Evolutionary conservation across 53 echinoderm and acorn worm genomes (phyloP).

Genomic region (Holothuria scabra): DNA sequence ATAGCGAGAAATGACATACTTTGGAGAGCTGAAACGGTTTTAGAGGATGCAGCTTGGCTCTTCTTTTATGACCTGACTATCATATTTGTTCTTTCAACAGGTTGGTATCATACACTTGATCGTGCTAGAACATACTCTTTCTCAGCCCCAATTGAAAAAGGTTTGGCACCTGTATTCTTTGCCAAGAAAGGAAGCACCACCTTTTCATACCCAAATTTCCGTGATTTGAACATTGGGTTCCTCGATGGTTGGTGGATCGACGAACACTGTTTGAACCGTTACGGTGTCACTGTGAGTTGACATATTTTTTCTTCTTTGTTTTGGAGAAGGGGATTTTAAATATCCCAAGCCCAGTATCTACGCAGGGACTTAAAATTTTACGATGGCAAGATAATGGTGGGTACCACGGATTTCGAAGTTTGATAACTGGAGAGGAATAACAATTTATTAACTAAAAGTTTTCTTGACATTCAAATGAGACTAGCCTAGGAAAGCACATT

Average conservation of each 20-base stretch:
- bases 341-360: neutral
- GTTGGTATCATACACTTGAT: constrained; percentile 77
- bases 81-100: constrained; percentile 17
- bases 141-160: constrained; percentile 60
- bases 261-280: constrained; percentile 51
- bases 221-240: constrained; percentile 55
- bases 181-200: constrained; percentile 20
- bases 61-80: neutral
- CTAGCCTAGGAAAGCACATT: too few species aligned
- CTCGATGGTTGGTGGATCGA: constrained; percentile 59
- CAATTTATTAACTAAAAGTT: too few species aligned
- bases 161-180: constrained; percentile 46
- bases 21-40: too few species aligned
- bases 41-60: neutral
- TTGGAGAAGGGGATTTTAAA: neutral
- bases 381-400: too few species aligned
- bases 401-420: too few species aligned
- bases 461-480: too few species aligned
- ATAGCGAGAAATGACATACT: too few species aligned
- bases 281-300: neutral
- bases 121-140: constrained; percentile 64
- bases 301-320: neutral
- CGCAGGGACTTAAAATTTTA: too few species aligned
- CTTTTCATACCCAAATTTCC: constrained; percentile 55
- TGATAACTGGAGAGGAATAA: too few species aligned